Percentiles rank a stretch among this genome's conserved stretches.
These are phyloP conservation scores for Papilio glaucus DNA, from an alignment of 1,140 invertebrate species.

Conservation along the genomic window DNA sequence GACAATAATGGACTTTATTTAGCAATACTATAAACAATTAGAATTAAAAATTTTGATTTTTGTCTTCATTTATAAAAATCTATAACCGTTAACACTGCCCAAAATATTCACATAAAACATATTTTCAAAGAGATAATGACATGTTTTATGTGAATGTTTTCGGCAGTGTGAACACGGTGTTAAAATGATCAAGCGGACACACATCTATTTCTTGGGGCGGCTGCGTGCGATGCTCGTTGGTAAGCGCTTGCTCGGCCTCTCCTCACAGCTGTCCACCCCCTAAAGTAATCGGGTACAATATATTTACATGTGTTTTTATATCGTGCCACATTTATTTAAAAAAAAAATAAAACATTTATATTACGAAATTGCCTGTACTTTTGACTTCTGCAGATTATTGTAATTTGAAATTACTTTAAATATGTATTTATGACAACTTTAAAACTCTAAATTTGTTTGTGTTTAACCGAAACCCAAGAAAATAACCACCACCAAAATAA, in stretches of 20 bases:
- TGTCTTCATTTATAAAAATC: slow-evolving; percentile 26
- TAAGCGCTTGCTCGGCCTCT: slow-evolving; percentile 69
- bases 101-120: too few species aligned
- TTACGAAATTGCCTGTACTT: slow-evolving; percentile 4
- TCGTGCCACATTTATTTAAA: slow-evolving; percentile 21
- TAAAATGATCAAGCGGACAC: slow-evolving; percentile 54
- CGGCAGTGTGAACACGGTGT: too few species aligned
- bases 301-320: slow-evolving; percentile 42
- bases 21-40: not conserved
- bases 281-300: slow-evolving; percentile 47
- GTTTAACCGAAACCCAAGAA: not conserved
- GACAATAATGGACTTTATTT: not conserved
- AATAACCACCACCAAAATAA: not conserved
- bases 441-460: not conserved
- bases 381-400: not conserved
- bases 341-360: not conserved
- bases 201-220: slow-evolving; percentile 81
- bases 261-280: slow-evolving; percentile 74
- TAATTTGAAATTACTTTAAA: not conserved
- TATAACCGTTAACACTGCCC: too few species aligned
- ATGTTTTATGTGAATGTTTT: too few species aligned
- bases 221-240: slow-evolving; percentile 75
- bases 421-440: slow-evolving; percentile 13
- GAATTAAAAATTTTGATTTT: slow-evolving; percentile 2
- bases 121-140: too few species aligned